A percentile compares a stretch with the other conserved stretches of the same genome.
phyloP scores from a whole-genome alignment of 1,140 invertebrate species.

The Chymomyza costata region DNA sequence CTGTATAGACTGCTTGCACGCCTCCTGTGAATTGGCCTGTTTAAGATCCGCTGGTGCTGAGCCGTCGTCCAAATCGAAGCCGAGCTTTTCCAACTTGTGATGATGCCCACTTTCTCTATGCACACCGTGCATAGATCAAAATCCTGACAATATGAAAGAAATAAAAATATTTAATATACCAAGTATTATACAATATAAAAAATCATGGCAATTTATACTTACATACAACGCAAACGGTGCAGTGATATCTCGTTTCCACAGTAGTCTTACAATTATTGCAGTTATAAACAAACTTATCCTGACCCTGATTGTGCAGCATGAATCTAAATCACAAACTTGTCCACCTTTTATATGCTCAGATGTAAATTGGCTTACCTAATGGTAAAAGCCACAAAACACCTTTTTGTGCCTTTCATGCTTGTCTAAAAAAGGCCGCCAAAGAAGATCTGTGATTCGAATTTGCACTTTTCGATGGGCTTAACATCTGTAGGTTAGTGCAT shows the following conservation, averaged over 20 bases:
- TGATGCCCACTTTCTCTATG: slow-evolving; percentile 95
- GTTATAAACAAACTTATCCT: slow-evolving; percentile 97
- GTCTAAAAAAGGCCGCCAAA: slow-evolving; percentile 97
- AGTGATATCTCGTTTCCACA: slow-evolving; percentile 97
- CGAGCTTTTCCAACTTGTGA: slow-evolving; percentile 97
- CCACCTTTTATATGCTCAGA: slow-evolving; percentile 99
- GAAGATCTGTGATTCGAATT: slow-evolving; percentile 97
- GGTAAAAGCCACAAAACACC: slow-evolving; percentile 99
- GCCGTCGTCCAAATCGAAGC: slow-evolving; percentile 94
- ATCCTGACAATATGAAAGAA: slow-evolving; percentile 79
- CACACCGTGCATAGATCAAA: slow-evolving; percentile 97
- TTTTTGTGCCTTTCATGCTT: slow-evolving; percentile 92
- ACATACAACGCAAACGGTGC: slow-evolving; percentile 95
- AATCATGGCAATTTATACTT: slow-evolving; percentile 75
- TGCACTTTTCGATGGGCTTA: slow-evolving; percentile 96
- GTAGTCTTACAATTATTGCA: slow-evolving; percentile 97
- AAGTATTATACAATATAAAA: too few relatives aligned
- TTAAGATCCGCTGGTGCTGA: slow-evolving; percentile 89
- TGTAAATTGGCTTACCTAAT: slow-evolving; percentile 89
- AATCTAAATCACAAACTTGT: slow-evolving; percentile 88
- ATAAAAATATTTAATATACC: too few relatives aligned
- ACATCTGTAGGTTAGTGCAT: slow-evolving; percentile 91
- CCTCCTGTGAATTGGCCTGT: slow-evolving; percentile 90
- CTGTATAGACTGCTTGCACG: slow-evolving; percentile 93
- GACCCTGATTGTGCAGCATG: slow-evolving; percentile 96